Evolutionary conservation across 1,140 invertebrate genomes (phyloP).

Genomic region (Cheumatopsyche charites): DNA sequence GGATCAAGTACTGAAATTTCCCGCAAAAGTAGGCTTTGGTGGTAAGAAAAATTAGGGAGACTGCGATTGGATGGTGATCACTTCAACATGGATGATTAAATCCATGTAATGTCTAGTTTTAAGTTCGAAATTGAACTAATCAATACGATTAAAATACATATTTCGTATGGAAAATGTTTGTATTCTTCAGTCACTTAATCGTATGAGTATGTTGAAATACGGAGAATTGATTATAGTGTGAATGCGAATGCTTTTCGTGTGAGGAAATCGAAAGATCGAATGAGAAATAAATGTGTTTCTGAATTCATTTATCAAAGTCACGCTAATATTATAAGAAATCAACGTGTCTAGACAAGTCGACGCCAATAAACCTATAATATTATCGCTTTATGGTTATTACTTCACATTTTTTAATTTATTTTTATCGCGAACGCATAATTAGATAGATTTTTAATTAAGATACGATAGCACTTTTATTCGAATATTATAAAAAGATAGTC

Average conservation of each 20-base stretch:
- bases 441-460: no score
- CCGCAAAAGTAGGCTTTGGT: background rate
- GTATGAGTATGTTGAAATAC: no score
- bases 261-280: no score
- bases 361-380: background rate
- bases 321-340: slow-evolving; percentile 17
- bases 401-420: background rate
- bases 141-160: no score
- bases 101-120: slow-evolving; percentile 22
- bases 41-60: slow-evolving; percentile 32
- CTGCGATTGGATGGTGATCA: slow-evolving; percentile 28
- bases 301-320: slow-evolving; percentile 26
- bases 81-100: slow-evolving; percentile 32
- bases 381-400: slow-evolving; percentile 18
- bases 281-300: background rate
- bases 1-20: no score
- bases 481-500: no score
- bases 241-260: no score
- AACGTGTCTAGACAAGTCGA: slow-evolving; percentile 14
- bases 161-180: no score
- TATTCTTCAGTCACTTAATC: no score
- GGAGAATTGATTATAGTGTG: background rate
- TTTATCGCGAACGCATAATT: no score
- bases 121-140: background rate
- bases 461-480: no score